These are phyloP conservation scores for Lysiphlebus fabarum DNA, from an alignment of 1,140 invertebrate genomes.

Conservation along the genomic window DNA sequence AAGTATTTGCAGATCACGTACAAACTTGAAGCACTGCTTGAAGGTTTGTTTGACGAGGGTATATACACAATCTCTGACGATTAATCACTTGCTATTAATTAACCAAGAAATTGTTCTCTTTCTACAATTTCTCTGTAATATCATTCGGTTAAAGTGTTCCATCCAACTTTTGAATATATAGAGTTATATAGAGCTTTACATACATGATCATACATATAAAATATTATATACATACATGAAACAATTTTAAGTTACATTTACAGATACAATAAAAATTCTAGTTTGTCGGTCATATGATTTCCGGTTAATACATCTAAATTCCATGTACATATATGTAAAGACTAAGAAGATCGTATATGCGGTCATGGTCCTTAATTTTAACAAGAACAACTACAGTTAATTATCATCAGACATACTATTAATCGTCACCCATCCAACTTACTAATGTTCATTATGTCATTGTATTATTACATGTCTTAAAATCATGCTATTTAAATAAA, in stretches of 20 bases:
- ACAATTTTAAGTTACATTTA: too few relatives aligned
- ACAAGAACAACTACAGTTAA: slow-evolving; percentile 36
- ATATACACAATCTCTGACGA: slow-evolving; percentile 32
- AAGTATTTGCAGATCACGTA: slow-evolving; percentile 41
- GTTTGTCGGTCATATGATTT: too few relatives aligned
- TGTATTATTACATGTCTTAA: not conserved
- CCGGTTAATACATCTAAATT: not conserved
- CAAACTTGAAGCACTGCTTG: slow-evolving; percentile 30
- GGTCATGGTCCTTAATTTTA: slow-evolving; percentile 45
- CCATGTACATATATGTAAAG: slow-evolving; percentile 12
- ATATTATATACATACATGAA: too few relatives aligned
- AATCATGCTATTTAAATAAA: not conserved
- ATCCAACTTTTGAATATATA: not conserved
- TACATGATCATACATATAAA: too few relatives aligned
- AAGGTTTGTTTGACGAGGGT: slow-evolving; percentile 46
- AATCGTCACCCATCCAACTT: slow-evolving; percentile 24
- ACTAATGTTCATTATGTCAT: not conserved
- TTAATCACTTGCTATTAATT: slow-evolving; percentile 50
- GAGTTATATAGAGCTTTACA: too few relatives aligned
- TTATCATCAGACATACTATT: slow-evolving; percentile 34
- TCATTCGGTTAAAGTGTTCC: slow-evolving; percentile 12
- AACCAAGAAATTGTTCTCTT: slow-evolving; percentile 35
- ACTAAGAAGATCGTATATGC: slow-evolving; percentile 28
- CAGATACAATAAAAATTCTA: too few relatives aligned
- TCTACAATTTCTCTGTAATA: slow-evolving; percentile 15